phyloP scores from a whole-genome alignment of 1,140 invertebrate species.

The Mylabris phalerata region DNA sequence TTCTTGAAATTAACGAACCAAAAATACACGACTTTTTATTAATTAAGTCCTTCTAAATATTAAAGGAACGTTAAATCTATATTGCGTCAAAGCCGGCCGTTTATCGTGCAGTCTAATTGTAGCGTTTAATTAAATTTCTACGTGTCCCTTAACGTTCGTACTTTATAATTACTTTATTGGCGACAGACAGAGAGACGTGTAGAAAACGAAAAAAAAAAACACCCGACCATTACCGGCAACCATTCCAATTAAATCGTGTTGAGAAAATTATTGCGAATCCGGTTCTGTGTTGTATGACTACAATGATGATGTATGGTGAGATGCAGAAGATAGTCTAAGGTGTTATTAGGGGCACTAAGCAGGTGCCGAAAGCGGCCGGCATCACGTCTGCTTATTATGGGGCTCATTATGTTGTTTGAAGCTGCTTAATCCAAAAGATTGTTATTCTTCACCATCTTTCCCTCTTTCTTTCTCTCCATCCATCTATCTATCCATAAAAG shows the following conservation, averaged over 20 bases:
- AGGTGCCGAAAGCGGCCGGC: slow-evolving; percentile 41
- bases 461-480: no score
- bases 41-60: no score
- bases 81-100: no score
- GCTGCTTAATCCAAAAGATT: slow-evolving; percentile 20
- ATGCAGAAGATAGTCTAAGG: slow-evolving; percentile 27
- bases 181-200: not conserved
- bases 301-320: slow-evolving; percentile 1
- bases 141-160: not conserved
- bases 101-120: no score
- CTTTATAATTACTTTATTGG: not conserved
- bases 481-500: no score
- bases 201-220: not conserved
- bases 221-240: no score
- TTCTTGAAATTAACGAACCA: no score
- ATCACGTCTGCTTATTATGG: slow-evolving; percentile 38
- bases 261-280: not conserved
- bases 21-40: no score
- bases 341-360: slow-evolving; percentile 42
- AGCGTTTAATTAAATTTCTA: no score
- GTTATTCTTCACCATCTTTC: no score
- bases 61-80: no score
- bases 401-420: slow-evolving; percentile 39
- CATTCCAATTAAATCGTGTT: not conserved
- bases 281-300: not conserved